Evolutionary conservation across 1,140 invertebrate genomes (phyloP).

Genomic region (Heliconius himera): DNA sequence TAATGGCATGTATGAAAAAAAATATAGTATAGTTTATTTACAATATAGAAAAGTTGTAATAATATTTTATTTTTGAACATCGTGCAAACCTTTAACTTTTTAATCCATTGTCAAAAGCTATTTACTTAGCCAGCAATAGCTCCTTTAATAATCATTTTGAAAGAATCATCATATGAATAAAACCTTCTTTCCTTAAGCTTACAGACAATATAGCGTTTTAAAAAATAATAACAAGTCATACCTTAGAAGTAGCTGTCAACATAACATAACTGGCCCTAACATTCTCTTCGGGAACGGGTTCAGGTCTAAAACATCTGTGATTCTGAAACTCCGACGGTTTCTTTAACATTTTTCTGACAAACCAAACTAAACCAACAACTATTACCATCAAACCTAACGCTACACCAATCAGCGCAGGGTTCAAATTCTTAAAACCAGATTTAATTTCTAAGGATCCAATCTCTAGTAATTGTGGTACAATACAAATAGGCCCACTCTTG

Average conservation of each 20-base stretch:
- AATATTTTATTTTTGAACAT: no score
- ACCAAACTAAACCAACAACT: constrained; percentile 81
- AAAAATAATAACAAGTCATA: constrained; percentile 38
- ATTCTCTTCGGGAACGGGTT: constrained; percentile 75
- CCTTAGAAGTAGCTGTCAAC: constrained; percentile 84
- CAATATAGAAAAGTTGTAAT: no score
- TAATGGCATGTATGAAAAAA: no score
- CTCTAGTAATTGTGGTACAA: constrained; percentile 79
- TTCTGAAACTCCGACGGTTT: constrained; percentile 77
- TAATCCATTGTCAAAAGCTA: no score
- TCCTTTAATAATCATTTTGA: no score
- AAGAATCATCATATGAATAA: no score
- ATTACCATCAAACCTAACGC: constrained; percentile 81
- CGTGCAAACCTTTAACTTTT: no score
- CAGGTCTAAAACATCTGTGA: constrained; percentile 82
- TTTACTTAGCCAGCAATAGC: no score
- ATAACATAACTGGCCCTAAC: constrained; percentile 83
- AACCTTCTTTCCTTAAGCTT: no score
- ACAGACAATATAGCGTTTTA: background rate
- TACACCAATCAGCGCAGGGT: constrained; percentile 80
- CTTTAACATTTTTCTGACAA: constrained; percentile 81
- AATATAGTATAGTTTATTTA: no score
- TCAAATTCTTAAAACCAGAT: constrained; percentile 76
- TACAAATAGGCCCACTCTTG: constrained; percentile 77
- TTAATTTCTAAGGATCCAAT: constrained; percentile 67